Conservation (phyloP, 2,113 vertebrate species). For the Amazona vittata region DNA sequence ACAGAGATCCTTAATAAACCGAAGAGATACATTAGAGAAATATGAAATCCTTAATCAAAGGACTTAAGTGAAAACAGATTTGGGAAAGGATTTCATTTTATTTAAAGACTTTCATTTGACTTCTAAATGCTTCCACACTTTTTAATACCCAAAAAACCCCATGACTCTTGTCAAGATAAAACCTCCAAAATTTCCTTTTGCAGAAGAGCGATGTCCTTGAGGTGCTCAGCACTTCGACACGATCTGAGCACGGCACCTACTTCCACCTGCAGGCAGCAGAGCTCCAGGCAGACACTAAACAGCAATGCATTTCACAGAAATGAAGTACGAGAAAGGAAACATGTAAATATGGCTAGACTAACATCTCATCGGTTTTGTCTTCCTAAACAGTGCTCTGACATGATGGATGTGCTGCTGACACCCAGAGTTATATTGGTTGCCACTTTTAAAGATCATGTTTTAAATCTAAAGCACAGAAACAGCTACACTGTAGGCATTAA, state of each 20-base stretch:
- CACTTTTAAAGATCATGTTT: constrained; percentile 38
- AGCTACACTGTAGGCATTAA: not conserved
- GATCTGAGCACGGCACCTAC: not conserved
- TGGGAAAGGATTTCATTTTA: not conserved
- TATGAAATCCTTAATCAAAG: not conserved
- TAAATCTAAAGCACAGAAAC: constrained; percentile 24
- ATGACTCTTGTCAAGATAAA: not conserved
- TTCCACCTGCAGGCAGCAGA: not conserved
- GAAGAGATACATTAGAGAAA: not conserved
- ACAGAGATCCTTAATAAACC: not conserved
- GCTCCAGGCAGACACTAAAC: not conserved
- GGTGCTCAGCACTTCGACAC: fast-evolving
- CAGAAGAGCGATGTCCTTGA: not conserved
- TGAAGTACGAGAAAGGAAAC: constrained; percentile 1
- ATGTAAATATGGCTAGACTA: constrained; percentile 29
- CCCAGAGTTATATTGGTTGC: constrained; percentile 15
- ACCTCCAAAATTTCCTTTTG: not conserved
- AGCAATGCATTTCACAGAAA: not conserved
- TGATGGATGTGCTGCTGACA: constrained; percentile 54
- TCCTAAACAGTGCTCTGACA: not conserved
- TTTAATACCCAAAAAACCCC: not conserved
- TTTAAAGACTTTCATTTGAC: not conserved
- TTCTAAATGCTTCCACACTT: not conserved
- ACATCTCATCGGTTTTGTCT: not conserved
- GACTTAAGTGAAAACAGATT: not conserved